A percentile compares a stretch with the other conserved stretches of the same genome.
Evolutionary conservation across 2,113 vertebrate species (phyloP).

Genomic region (Carettochelys insculpta): DNA sequence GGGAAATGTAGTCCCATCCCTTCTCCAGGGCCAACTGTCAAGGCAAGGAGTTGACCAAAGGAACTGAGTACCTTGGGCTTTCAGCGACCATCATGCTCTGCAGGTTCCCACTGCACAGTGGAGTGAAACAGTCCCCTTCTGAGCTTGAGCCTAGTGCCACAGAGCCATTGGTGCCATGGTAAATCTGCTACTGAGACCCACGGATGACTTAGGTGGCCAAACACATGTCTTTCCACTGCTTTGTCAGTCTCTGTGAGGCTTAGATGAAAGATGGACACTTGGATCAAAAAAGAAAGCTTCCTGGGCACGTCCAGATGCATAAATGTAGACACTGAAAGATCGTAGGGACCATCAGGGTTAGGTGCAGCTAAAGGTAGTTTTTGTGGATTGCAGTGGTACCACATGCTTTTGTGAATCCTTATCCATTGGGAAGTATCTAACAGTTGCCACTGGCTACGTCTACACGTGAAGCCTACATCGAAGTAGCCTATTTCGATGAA

Average conservation of each 20-base stretch:
- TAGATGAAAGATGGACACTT: neutral
- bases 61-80: too few species aligned
- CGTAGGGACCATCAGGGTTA: neutral
- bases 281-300: neutral
- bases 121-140: too few species aligned
- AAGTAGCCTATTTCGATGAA: too few species aligned
- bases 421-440: neutral
- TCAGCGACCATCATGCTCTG: too few species aligned
- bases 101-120: too few species aligned
- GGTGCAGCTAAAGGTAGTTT: neutral
- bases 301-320: neutral
- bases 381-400: neutral
- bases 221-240: neutral
- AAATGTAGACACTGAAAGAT: neutral
- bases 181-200: too few species aligned
- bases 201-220: neutral
- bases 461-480: too few species aligned
- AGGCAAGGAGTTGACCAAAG: too few species aligned
- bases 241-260: neutral
- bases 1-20: too few species aligned
- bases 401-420: neutral
- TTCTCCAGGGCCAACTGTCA: too few species aligned
- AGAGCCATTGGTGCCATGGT: too few species aligned
- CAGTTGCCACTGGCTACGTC: neutral
- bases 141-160: too few species aligned